Conservation (phyloP, 2,888 invertebrate species). For the Siphlonurus alternatus region DNA sequence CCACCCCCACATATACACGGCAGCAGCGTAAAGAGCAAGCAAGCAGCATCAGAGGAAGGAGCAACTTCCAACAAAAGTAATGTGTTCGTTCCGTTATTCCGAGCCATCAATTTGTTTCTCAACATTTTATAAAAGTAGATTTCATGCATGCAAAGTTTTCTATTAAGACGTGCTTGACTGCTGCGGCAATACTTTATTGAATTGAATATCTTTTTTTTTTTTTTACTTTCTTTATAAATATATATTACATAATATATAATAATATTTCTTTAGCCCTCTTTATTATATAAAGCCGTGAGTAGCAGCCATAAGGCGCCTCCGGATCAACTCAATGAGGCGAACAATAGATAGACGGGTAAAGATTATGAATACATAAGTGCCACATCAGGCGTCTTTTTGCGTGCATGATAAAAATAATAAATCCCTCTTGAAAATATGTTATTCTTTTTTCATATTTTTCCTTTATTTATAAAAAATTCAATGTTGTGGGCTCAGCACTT, state of each 20-base stretch:
- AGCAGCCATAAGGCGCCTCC: not conserved
- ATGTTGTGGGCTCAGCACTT: no score
- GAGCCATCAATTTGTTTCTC: constrained; percentile 1
- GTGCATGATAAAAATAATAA: no score
- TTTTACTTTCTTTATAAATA: not conserved
- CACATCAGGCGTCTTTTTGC: no score
- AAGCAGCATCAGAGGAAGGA: not conserved
- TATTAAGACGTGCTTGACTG: not conserved
- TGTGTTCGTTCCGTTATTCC: constrained; percentile 1
- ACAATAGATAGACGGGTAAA: not conserved
- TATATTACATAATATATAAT: not conserved
- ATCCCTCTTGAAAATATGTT: no score
- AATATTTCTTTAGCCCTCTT: not conserved
- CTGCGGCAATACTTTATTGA: not conserved
- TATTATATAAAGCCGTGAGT: not conserved
- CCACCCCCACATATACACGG: not conserved
- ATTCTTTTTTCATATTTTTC: no score
- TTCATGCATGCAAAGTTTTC: constrained; percentile 2
- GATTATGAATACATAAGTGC: no score
- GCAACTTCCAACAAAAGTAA: not conserved
- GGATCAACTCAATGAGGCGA: not conserved
- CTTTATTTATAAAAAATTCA: no score
- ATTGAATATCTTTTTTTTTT: not conserved
- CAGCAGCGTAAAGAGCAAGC: not conserved
- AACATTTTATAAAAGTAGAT: not conserved